Conservation (phyloP, 2,888 invertebrate species). For the Acrobasis suavella region DNA sequence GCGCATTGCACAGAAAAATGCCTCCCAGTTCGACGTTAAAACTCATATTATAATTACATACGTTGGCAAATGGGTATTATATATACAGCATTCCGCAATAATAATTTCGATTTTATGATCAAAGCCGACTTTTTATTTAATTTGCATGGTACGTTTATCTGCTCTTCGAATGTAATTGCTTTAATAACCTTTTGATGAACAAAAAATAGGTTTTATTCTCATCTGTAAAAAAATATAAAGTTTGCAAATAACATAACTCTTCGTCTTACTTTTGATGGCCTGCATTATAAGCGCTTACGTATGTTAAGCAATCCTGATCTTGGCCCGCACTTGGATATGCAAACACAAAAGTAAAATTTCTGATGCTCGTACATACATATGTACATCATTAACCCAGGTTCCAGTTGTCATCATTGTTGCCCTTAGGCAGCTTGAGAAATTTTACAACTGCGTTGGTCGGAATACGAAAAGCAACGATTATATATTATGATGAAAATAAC, state of each 20-base stretch:
- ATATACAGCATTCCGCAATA: conserved; percentile 39
- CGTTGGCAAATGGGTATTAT: conserved; percentile 46
- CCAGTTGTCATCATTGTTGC: no score
- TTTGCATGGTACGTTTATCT: conserved; percentile 12
- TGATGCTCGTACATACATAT: no score
- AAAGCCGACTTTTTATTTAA: conserved; percentile 39
- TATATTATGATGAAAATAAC: no score
- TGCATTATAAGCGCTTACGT: no score
- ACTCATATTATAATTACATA: conserved; percentile 44
- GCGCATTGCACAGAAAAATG: conserved; percentile 45
- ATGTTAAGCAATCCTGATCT: no score
- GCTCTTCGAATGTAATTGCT: conserved; percentile 12
- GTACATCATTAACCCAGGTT: no score
- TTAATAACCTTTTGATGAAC: conserved; percentile 8
- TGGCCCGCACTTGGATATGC: no score
- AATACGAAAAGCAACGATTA: no score
- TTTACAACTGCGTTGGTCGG: no score
- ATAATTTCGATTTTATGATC: conserved; percentile 49
- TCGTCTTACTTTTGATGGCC: neutral
- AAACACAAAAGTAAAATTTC: no score
- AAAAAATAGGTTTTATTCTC: conserved; percentile 3
- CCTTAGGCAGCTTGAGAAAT: no score
- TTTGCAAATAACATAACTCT: neutral
- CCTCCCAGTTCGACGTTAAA: conserved; percentile 45
- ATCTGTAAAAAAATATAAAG: neutral